Evolutionary conservation across 2,113 vertebrate genomes (phyloP).

Genomic region (Arizona elegans): DNA sequence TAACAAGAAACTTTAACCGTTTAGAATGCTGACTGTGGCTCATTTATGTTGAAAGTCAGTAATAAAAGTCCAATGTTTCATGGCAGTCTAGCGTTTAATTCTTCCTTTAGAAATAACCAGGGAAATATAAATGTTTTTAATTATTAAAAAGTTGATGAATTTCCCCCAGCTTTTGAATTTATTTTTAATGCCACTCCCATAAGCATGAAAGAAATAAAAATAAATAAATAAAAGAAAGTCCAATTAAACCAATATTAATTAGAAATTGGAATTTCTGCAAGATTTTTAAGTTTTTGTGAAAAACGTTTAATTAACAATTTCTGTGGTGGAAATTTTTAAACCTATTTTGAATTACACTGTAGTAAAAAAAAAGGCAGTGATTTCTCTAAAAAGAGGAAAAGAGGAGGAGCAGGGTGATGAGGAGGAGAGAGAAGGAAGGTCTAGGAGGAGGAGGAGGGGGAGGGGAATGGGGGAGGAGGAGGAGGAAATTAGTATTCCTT

Average conservation of each 20-base stretch:
- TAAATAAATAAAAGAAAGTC: conserved; percentile 46
- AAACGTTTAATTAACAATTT: conserved; percentile 32
- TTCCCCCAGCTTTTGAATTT: conserved; percentile 38
- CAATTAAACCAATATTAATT: conserved; percentile 57
- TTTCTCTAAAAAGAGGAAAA: neutral
- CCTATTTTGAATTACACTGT: conserved; percentile 34
- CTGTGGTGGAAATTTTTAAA: conserved; percentile 33
- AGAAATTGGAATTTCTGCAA: conserved; percentile 49
- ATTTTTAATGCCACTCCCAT: conserved; percentile 58
- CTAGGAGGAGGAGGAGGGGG: no score
- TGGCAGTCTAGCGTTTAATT: neutral
- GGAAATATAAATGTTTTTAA: conserved; percentile 31
- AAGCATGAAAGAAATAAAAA: conserved; percentile 41
- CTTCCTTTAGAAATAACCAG: neutral
- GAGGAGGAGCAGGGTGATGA: neutral
- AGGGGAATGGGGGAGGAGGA: no score
- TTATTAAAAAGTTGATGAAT: conserved; percentile 27
- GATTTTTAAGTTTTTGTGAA: conserved; percentile 30
- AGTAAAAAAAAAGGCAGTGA: conserved; percentile 14
- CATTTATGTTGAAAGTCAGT: neutral
- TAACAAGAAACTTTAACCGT: neutral
- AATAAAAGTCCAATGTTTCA: neutral
- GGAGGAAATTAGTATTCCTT: neutral
- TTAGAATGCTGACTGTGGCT: neutral
- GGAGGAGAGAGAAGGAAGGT: no score